Conservation (phyloP, 2,888 invertebrate genomes). For the Atherix ibis region DNA sequence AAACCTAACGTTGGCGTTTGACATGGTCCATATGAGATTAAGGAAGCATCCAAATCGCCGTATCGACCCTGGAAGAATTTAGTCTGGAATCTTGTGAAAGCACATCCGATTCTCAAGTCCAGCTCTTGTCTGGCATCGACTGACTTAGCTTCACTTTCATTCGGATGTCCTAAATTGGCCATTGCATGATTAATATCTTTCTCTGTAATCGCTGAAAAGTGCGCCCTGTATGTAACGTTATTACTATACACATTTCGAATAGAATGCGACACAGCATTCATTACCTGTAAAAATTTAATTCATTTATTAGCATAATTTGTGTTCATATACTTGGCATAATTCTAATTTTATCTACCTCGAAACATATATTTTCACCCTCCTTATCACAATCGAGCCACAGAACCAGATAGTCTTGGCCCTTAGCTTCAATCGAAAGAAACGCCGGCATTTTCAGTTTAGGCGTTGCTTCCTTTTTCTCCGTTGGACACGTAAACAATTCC, state of each 20-base stretch:
- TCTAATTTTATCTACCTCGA: conserved; percentile 69
- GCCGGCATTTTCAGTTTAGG: conserved; percentile 83
- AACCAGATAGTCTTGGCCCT: conserved; percentile 75
- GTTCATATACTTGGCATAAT: no score
- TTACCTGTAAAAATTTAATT: conserved; percentile 25
- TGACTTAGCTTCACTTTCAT: conserved; percentile 89
- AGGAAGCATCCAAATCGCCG: conserved; percentile 89
- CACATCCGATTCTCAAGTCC: conserved; percentile 95
- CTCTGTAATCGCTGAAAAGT: conserved; percentile 95
- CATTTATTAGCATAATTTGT: no score
- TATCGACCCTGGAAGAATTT: conserved; percentile 96
- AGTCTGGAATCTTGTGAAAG: conserved; percentile 96
- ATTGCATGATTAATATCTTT: conserved; percentile 93
- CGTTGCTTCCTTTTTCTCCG: conserved; percentile 92
- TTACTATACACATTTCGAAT: conserved; percentile 52
- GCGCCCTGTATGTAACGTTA: conserved; percentile 65
- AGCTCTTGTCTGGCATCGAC: conserved; percentile 95
- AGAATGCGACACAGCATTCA: conserved; percentile 56
- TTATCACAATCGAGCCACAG: conserved; percentile 99
- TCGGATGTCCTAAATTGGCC: conserved; percentile 66
- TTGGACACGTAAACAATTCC: conserved; percentile 82
- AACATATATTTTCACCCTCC: conserved; percentile 99
- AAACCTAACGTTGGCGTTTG: conserved; percentile 98
- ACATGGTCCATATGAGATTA: conserved; percentile 97
- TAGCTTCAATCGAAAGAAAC: conserved; percentile 72